Conservation (phyloP, 1,140 invertebrate species). For the Aphis craccivora region DNA sequence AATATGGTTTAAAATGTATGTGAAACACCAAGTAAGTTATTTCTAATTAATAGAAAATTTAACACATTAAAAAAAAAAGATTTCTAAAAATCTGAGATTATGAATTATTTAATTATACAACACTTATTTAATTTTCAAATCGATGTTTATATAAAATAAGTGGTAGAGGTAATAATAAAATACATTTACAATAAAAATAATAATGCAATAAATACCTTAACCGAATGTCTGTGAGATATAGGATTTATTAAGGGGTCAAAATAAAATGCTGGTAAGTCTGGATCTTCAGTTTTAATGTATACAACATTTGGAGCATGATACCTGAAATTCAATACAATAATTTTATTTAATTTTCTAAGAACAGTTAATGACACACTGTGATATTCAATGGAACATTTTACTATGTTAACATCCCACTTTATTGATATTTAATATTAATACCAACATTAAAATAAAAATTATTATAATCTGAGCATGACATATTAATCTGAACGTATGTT, state of each 20-base stretch:
- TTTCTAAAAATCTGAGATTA: neutral
- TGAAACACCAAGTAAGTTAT: neutral
- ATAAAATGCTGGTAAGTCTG: conserved; percentile 99
- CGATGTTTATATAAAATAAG: neutral
- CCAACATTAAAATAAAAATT: too few relatives aligned
- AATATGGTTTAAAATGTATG: too few relatives aligned
- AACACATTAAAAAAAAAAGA: neutral
- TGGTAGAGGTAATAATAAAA: neutral
- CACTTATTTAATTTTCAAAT: neutral
- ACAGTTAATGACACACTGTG: neutral
- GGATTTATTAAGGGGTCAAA: conserved; percentile 99
- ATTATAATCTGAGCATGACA: neutral
- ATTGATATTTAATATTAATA: too few relatives aligned
- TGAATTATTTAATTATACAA: neutral
- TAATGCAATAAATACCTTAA: conserved; percentile 69
- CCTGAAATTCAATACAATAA: conserved; percentile 69
- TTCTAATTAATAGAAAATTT: neutral
- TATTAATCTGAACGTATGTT: neutral
- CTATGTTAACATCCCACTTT: too few relatives aligned
- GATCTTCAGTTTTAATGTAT: conserved; percentile 99
- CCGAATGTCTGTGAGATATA: conserved; percentile 92
- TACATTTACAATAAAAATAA: neutral
- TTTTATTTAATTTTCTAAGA: neutral
- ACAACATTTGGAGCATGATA: conserved; percentile 99
- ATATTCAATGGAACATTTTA: neutral